These are phyloP conservation scores for Pyrgilauda ruficollis DNA, from an alignment of 2,113 vertebrate genomes.

Conservation along the genomic window DNA sequence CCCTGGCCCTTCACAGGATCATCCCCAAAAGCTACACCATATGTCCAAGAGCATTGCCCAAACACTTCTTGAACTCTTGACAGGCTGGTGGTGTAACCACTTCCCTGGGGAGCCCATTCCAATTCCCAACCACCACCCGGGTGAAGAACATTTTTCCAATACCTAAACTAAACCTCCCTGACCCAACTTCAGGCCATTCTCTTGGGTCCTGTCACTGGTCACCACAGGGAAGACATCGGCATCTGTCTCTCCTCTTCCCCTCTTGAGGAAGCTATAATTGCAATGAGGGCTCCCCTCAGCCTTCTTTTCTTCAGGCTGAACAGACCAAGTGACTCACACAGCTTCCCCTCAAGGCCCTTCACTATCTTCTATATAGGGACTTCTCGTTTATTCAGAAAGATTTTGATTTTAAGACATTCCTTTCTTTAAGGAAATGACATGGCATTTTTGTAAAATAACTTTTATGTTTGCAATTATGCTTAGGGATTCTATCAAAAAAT, in stretches of 20 bases:
- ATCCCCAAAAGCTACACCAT: background rate
- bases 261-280: too few species aligned
- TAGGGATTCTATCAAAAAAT: background rate
- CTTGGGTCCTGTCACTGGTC: background rate
- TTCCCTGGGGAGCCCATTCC: background rate
- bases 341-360: background rate
- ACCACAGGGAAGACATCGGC: background rate
- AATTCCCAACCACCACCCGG: rapidly evolving
- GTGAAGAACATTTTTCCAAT: background rate
- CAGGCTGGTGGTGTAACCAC: background rate
- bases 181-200: background rate
- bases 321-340: rapidly evolving
- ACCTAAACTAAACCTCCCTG: background rate
- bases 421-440: background rate
- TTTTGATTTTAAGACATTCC: background rate
- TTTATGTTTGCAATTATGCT: background rate
- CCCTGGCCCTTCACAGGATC: background rate
- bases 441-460: background rate
- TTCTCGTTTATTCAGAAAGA: background rate
- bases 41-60: background rate
- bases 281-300: background rate
- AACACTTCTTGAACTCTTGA: background rate
- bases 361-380: rapidly evolving
- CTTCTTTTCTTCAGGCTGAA: background rate
- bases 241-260: background rate